Percentiles rank a stretch among this genome's conserved stretches.
These are phyloP conservation scores for Myopa testacea DNA, from an alignment of 2,888 invertebrate species.

Conservation along the genomic window DNA sequence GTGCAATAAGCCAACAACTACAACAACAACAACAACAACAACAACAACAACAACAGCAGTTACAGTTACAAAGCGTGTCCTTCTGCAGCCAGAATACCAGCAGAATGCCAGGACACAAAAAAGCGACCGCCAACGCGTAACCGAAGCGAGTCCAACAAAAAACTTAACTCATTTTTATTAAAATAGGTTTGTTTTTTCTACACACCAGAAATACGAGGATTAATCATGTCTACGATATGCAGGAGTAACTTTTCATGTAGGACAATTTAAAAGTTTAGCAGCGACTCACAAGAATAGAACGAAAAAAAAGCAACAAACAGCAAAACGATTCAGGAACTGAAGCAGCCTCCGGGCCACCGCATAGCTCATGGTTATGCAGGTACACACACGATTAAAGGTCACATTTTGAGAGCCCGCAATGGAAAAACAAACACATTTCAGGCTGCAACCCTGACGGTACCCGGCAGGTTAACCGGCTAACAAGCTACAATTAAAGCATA, in stretches of 20 bases:
- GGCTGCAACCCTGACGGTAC: too few relatives aligned
- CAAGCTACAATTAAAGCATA: too few relatives aligned
- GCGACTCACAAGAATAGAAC: not conserved
- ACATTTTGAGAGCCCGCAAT: too few relatives aligned
- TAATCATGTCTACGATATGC: not conserved
- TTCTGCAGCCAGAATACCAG: not conserved
- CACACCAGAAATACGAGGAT: not conserved
- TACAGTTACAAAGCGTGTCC: conserved; percentile 1
- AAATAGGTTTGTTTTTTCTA: not conserved
- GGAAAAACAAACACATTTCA: too few relatives aligned
- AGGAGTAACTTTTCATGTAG: conserved; percentile 22
- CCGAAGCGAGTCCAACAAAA: not conserved
- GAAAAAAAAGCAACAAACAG: not conserved
- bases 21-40: too few relatives aligned
- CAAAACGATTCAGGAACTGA: not conserved
- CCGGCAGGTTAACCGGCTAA: too few relatives aligned
- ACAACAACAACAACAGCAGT: too few relatives aligned
- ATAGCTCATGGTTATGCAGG: not conserved
- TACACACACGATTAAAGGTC: too few relatives aligned
- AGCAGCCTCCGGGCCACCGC: not conserved
- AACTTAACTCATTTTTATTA: not conserved
- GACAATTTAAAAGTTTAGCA: conserved; percentile 32
- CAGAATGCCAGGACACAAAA: not conserved
- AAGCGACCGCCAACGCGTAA: conserved; percentile 5
- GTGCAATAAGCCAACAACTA: too few relatives aligned